Percentiles rank a stretch among this genome's conserved stretches.
These are phyloP conservation scores for Calephelis nemesis DNA, from an alignment of 1,140 invertebrate species.

Conservation along the genomic window DNA sequence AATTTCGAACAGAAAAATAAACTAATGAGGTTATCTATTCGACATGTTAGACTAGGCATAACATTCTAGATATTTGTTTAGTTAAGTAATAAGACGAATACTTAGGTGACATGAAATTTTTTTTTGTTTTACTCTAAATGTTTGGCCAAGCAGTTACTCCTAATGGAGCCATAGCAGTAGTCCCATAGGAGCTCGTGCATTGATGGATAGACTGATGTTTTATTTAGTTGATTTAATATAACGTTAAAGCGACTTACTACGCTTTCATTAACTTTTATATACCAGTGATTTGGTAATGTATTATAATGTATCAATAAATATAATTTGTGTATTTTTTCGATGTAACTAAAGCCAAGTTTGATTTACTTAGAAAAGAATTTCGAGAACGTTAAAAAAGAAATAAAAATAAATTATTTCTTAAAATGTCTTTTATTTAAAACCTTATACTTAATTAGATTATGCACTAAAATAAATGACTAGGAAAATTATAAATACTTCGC, in stretches of 20 bases:
- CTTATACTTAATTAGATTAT: slow-evolving; percentile 29
- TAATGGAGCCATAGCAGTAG: neutral
- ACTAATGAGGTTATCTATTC: no score
- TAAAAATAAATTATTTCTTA: slow-evolving; percentile 78
- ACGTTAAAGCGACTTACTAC: slow-evolving; percentile 42
- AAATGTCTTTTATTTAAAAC: slow-evolving; percentile 62
- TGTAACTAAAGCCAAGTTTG: slow-evolving; percentile 76
- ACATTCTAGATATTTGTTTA: no score
- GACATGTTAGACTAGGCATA: no score
- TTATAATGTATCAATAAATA: slow-evolving; percentile 64
- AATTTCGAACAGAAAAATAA: no score
- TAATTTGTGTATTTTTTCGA: slow-evolving; percentile 75
- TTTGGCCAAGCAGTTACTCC: neutral
- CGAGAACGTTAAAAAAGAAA: slow-evolving; percentile 72
- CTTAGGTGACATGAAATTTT: no score
- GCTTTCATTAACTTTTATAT: slow-evolving; percentile 60
- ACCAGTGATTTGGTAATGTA: slow-evolving; percentile 57
- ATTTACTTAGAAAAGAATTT: slow-evolving; percentile 75
- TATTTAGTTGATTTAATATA: slow-evolving; percentile 18
- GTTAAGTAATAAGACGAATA: no score
- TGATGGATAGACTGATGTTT: slow-evolving; percentile 24
- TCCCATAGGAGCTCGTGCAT: slow-evolving; percentile 11
- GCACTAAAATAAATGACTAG: slow-evolving; percentile 38
- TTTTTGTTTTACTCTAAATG: no score
- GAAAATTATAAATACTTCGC: slow-evolving; percentile 18